These are phyloP conservation scores for Schizopygopsis pylzovi DNA, from an alignment of 2,797 vertebrate genomes.

Conservation along the genomic window DNA sequence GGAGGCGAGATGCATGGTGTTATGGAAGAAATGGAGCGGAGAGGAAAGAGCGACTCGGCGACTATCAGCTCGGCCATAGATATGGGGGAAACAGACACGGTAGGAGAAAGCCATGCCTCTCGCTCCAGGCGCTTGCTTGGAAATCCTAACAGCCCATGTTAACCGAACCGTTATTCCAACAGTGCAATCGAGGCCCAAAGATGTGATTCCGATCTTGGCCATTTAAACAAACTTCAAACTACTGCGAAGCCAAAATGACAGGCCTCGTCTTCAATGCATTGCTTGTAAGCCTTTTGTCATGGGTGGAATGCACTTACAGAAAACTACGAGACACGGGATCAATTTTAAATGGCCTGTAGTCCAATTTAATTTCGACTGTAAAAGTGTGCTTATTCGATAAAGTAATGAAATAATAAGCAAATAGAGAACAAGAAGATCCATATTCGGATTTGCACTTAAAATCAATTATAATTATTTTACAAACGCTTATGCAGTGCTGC, in stretches of 20 bases:
- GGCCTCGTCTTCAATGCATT: constrained; percentile 11
- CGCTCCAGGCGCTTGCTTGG: constrained; percentile 33
- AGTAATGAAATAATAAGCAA: background rate
- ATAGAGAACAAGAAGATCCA: background rate
- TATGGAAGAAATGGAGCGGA: constrained; percentile 97
- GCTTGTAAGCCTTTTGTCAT: background rate
- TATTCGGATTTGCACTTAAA: background rate
- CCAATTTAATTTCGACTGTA: background rate
- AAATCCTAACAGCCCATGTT: background rate
- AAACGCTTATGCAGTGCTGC: background rate
- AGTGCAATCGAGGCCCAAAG: constrained; percentile 1
- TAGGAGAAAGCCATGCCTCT: constrained; percentile 75
- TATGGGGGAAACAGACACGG: constrained; percentile 97
- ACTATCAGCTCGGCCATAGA: constrained; percentile 98
- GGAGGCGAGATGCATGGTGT: constrained; percentile 96
- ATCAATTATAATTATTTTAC: background rate
- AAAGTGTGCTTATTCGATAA: background rate
- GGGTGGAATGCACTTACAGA: background rate
- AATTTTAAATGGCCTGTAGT: background rate
- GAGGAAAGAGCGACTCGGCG: constrained; percentile 91
- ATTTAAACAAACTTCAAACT: constrained; percentile 40
- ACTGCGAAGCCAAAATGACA: constrained; percentile 8
- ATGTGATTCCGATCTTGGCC: constrained; percentile 1
- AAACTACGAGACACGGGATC: background rate
- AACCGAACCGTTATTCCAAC: constrained; percentile 33